phyloP scores from a whole-genome alignment of 1,140 invertebrate species.

The Heterodera schachtii region DNA sequence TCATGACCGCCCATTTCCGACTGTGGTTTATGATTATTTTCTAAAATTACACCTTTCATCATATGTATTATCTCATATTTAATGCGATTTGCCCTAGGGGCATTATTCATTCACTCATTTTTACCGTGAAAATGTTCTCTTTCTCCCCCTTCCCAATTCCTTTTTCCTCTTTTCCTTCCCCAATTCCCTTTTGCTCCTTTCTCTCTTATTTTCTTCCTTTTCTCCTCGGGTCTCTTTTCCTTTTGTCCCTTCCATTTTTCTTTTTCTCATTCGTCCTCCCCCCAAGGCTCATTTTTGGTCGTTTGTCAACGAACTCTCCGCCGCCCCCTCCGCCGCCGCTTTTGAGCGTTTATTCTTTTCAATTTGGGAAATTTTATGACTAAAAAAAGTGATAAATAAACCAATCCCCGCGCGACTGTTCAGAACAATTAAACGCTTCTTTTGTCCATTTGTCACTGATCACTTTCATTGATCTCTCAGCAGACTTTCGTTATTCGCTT shows the following conservation, averaged over 20 bases:
- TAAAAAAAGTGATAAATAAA: background rate
- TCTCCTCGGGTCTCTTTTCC: too few species aligned
- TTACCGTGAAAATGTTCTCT: background rate
- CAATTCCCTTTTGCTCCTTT: background rate
- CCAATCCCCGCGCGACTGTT: background rate
- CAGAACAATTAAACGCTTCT: too few species aligned
- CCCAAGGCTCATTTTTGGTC: conserved; percentile 1
- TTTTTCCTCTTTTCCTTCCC: too few species aligned
- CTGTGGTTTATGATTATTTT: conserved; percentile 6
- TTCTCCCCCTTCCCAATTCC: background rate
- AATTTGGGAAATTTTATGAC: conserved; percentile 2
- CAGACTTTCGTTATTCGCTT: background rate
- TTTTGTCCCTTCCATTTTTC: too few species aligned
- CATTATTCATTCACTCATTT: background rate
- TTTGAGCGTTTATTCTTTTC: conserved; percentile 12
- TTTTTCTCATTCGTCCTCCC: background rate
- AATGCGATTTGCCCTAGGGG: background rate
- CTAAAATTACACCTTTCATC: too few species aligned
- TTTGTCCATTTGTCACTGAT: too few species aligned
- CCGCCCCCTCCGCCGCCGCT: background rate
- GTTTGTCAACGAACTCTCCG: conserved; percentile 14
- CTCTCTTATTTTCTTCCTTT: background rate
- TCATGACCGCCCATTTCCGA: conserved; percentile 5
- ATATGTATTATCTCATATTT: background rate
- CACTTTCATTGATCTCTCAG: background rate